Evolutionary conservation across 1,140 invertebrate genomes (phyloP).

Genomic region (Eriosoma lanigerum): DNA sequence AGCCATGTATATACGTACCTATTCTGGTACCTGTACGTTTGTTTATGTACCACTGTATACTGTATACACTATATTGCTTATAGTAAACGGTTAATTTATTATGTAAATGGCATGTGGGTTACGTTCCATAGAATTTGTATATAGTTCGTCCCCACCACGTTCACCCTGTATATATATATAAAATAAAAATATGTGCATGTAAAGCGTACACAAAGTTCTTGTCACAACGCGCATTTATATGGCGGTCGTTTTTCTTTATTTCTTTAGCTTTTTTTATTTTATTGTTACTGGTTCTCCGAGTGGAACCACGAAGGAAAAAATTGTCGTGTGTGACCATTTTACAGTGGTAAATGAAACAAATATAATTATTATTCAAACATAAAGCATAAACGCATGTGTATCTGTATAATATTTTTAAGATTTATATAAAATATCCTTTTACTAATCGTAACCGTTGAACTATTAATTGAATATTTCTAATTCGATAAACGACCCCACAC

Average conservation of each 20-base stretch:
- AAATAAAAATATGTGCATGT: not conserved
- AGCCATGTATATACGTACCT: not conserved
- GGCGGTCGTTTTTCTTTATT: slow-evolving; percentile 3
- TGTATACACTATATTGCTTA: not conserved
- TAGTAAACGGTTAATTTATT: slow-evolving; percentile 38
- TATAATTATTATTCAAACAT: too few relatives aligned
- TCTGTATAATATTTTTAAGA: too few relatives aligned
- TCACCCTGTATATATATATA: not conserved
- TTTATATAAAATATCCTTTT: too few relatives aligned
- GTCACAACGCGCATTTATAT: not conserved
- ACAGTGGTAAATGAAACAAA: too few relatives aligned
- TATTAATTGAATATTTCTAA: not conserved
- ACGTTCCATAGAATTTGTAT: not conserved
- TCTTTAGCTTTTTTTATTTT: not conserved
- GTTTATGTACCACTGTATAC: not conserved
- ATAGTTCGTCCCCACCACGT: not conserved
- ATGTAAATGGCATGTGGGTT: slow-evolving; percentile 20
- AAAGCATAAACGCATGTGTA: too few relatives aligned
- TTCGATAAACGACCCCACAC: slow-evolving; percentile 10
- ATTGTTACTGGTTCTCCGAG: not conserved
- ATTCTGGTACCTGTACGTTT: not conserved
- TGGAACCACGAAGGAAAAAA: not conserved
- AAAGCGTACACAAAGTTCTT: slow-evolving; percentile 34
- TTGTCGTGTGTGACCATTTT: too few relatives aligned
- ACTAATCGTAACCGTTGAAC: too few relatives aligned